Evolutionary conservation across 2,113 vertebrate genomes (phyloP).

Genomic region (Tragelaphus strepsiceros): DNA sequence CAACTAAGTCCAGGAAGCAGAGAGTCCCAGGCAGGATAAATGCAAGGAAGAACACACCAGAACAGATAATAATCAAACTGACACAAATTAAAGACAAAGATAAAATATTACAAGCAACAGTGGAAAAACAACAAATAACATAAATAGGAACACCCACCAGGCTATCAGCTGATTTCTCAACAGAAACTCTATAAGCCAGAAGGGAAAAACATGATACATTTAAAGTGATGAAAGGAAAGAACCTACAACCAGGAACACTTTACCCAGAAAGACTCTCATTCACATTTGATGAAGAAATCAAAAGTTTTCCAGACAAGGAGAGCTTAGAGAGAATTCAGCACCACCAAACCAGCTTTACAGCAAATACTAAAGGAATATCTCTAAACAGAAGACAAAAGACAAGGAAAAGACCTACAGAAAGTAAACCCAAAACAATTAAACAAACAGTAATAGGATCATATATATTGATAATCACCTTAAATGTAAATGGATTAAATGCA

Average conservation of each 20-base stretch:
- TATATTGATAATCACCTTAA: neutral
- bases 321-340: neutral
- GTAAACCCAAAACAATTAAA: neutral
- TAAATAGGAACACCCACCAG: neutral
- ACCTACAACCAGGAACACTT: neutral
- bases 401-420: neutral
- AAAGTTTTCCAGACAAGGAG: neutral
- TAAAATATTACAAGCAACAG: neutral
- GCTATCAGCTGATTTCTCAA: neutral
- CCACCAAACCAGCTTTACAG: neutral
- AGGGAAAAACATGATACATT: neutral
- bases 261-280: neutral
- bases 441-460: neutral
- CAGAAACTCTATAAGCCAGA: neutral
- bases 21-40: neutral
- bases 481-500: neutral
- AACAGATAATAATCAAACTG: neutral
- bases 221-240: neutral
- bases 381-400: neutral
- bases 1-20: neutral
- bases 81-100: neutral
- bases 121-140: neutral
- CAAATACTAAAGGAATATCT: neutral
- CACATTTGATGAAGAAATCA: neutral
- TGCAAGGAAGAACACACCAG: neutral